Evolutionary conservation across 1,140 invertebrate genomes (phyloP).

Genomic region (Drosophila sulfurigaster): DNA sequence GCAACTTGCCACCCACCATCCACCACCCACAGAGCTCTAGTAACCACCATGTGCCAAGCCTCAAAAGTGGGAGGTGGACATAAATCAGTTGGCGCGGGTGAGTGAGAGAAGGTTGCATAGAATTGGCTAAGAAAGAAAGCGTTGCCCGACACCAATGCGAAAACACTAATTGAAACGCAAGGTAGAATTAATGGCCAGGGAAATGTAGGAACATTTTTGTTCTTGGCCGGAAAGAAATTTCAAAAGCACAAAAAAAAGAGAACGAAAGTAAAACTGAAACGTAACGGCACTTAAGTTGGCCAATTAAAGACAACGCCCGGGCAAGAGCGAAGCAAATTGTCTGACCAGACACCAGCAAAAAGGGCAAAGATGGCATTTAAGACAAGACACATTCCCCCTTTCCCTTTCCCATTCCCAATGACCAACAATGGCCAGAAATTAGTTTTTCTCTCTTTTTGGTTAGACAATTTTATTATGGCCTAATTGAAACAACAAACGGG

Average conservation of each 20-base stretch:
- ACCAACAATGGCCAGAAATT: conserved; percentile 43
- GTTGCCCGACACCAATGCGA: conserved; percentile 28
- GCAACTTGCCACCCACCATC: not conserved
- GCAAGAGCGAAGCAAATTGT: conserved; percentile 38
- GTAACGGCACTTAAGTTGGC: conserved; percentile 81
- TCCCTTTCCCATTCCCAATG: not conserved
- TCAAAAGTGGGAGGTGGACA: conserved; percentile 49
- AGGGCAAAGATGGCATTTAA: conserved; percentile 21
- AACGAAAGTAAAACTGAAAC: conserved; percentile 66
- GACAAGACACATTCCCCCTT: conserved; percentile 18
- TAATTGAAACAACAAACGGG: conserved; percentile 74
- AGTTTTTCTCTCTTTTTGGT: conserved; percentile 59
- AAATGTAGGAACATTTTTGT: conserved; percentile 54
- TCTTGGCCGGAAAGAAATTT: conserved; percentile 13
- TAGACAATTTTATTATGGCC: conserved; percentile 77
- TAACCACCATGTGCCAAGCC: conserved; percentile 60
- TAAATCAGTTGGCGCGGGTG: conserved; percentile 62
- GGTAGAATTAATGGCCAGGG: conserved; percentile 78
- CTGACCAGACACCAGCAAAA: conserved; percentile 5
- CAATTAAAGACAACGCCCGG: conserved; percentile 67
- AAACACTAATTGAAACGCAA: conserved; percentile 80
- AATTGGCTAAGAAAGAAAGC: conserved; percentile 29
- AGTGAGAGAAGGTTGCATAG: conserved; percentile 10
- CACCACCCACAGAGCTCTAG: not conserved
- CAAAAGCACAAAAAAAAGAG: not conserved